Evolutionary conservation across 2,113 vertebrate species (phyloP).

Genomic region (Myotis lucifugus): DNA sequence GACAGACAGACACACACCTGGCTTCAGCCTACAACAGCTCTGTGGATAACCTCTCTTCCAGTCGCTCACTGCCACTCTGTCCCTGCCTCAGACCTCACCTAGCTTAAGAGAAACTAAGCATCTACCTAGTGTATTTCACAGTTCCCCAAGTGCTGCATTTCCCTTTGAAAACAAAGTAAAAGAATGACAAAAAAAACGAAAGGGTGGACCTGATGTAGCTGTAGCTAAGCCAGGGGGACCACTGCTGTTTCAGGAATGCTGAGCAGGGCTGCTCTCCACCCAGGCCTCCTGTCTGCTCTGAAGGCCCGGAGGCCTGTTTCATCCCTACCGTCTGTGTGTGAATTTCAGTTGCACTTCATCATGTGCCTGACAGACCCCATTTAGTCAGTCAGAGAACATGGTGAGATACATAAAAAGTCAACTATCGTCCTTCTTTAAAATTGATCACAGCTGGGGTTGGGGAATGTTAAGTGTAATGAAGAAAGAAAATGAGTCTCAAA

Average conservation of each 20-base stretch:
- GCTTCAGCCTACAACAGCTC: neutral
- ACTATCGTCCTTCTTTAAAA: neutral
- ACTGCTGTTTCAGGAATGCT: neutral
- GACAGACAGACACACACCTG: too few species aligned
- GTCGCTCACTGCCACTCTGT: neutral
- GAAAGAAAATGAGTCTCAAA: neutral
- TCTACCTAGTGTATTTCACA: neutral
- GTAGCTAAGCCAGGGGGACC: neutral
- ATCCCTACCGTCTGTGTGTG: rapidly evolving
- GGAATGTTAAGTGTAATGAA: neutral
- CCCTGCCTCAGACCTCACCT: neutral
- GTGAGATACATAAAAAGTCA: neutral
- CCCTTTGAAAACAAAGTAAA: neutral
- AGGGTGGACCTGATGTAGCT: rapidly evolving
- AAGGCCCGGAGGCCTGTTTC: neutral
- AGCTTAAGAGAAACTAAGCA: neutral
- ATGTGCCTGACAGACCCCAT: neutral
- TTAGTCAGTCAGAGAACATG: neutral
- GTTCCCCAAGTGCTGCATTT: neutral
- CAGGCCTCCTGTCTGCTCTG: neutral
- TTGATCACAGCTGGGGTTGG: rapidly evolving
- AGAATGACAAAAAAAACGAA: neutral
- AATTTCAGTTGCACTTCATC: neutral
- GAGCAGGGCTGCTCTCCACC: neutral
- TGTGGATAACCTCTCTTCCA: neutral